Conservation (phyloP, 92 coral and sea anemone genomes). For the Metridium senile region DNA sequence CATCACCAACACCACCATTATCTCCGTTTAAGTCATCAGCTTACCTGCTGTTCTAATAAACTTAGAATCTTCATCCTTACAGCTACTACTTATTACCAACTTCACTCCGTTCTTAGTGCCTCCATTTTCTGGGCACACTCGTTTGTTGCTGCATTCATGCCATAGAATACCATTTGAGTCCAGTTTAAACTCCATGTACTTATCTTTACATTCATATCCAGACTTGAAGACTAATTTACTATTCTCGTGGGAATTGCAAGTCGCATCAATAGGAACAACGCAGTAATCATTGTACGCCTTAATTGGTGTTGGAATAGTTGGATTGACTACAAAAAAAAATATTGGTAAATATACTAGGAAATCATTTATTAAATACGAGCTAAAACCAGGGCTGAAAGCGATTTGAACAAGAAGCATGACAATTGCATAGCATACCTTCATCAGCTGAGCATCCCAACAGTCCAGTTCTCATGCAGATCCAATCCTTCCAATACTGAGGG, state of each 20-base stretch:
- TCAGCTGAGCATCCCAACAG: slow-evolving; percentile 60
- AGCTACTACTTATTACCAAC: slow-evolving; percentile 35
- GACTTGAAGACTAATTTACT: slow-evolving; percentile 34
- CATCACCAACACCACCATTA: too few species aligned
- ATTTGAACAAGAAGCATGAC: neutral
- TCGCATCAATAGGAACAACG: slow-evolving; percentile 25
- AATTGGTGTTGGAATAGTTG: slow-evolving; percentile 48
- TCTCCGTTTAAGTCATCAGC: neutral
- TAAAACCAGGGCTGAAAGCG: neutral
- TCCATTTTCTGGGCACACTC: slow-evolving; percentile 53
- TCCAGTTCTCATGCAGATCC: slow-evolving; percentile 71
- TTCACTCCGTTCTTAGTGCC: slow-evolving; percentile 10
- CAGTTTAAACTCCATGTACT: slow-evolving; percentile 48
- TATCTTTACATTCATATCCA: slow-evolving; percentile 36
- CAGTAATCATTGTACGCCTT: slow-evolving; percentile 46
- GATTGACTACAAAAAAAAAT: slow-evolving; percentile 24
- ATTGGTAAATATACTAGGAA: neutral
- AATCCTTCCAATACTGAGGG: slow-evolving; percentile 75
- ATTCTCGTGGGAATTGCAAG: slow-evolving; percentile 25
- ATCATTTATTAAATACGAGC: neutral
- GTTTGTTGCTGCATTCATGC: slow-evolving; percentile 57
- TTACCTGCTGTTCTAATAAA: slow-evolving; percentile 35
- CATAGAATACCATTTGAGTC: slow-evolving; percentile 36
- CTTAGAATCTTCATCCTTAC: slow-evolving; percentile 36
- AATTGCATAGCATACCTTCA: slow-evolving; percentile 59